These are phyloP conservation scores for Nematostella vectensis DNA, from an alignment of 92 coral and sea anemone species.

Conservation along the genomic window DNA sequence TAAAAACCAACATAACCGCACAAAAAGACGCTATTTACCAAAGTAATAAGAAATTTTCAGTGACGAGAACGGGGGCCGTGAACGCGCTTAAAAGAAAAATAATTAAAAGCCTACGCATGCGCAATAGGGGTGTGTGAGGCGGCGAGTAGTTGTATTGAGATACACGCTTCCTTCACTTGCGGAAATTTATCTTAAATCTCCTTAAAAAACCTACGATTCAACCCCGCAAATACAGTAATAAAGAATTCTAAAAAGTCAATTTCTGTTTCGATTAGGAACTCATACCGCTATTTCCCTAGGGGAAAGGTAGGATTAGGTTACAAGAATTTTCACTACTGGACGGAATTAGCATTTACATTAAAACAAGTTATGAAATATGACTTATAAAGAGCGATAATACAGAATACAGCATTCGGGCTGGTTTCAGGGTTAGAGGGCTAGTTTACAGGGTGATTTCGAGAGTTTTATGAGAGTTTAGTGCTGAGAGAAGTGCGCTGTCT, in stretches of 20 bases:
- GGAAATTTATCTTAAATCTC: constrained; percentile 1
- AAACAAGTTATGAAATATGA: background rate
- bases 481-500: too few species aligned
- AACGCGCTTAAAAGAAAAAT: constrained; percentile 10
- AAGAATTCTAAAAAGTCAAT: background rate
- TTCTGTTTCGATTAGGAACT: background rate
- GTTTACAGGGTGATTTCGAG: too few species aligned
- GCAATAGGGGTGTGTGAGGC: constrained; percentile 2
- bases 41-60: constrained; percentile 28
- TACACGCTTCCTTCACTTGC: background rate
- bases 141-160: too few species aligned
- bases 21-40: constrained; percentile 45
- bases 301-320: background rate
- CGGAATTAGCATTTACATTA: background rate
- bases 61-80: constrained; percentile 33
- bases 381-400: background rate
- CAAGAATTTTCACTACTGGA: background rate
- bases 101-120: constrained; percentile 33
- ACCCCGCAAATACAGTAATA: background rate
- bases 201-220: background rate
- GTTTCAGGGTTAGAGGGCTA: background rate
- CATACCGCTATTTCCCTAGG: background rate
- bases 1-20: constrained; percentile 34
- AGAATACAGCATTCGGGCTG: background rate
- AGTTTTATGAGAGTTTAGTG: too few species aligned